A percentile compares a stretch with the other conserved stretches of the same genome.
These are phyloP conservation scores for Nesogale talazaci DNA, from an alignment of 2,113 vertebrate genomes.

Conservation along the genomic window DNA sequence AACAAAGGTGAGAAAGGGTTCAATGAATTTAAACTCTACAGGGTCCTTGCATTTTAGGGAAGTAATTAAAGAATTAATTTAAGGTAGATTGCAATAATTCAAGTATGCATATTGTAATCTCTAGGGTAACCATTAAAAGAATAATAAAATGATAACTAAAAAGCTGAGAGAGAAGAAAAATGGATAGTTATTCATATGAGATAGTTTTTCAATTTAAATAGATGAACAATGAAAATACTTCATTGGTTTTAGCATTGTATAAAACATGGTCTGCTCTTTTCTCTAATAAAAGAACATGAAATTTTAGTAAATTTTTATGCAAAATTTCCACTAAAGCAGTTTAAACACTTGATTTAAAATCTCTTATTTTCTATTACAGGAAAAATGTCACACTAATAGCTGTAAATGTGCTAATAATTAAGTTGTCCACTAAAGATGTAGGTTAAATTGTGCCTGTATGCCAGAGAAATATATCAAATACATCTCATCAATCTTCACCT, in stretches of 20 bases:
- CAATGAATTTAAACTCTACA: constrained; percentile 31
- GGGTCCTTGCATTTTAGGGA: background rate
- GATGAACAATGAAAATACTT: constrained; percentile 64
- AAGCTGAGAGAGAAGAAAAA: constrained; percentile 46
- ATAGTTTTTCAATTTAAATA: constrained; percentile 54
- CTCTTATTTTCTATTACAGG: constrained; percentile 46
- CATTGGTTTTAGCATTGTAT: constrained; percentile 58
- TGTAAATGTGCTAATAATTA: constrained; percentile 44
- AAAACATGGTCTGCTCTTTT: constrained; percentile 59
- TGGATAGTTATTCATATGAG: constrained; percentile 65
- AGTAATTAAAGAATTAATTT: constrained; percentile 57
- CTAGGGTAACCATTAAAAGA: constrained; percentile 61
- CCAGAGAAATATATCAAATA: background rate
- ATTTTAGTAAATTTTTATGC: constrained; percentile 52
- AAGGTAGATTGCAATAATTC: constrained; percentile 56
- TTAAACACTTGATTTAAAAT: constrained; percentile 24
- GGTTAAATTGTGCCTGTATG: background rate
- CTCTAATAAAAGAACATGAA: constrained; percentile 35
- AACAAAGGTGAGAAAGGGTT: background rate
- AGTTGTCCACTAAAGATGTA: background rate
- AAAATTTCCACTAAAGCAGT: constrained; percentile 47
- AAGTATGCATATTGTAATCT: constrained; percentile 54
- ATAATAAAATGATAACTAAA: constrained; percentile 62
- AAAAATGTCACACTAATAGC: background rate
- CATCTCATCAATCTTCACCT: background rate